Evolutionary conservation across 2,797 vertebrate species (phyloP).

Genomic region (Chrysocyon brachyurus): DNA sequence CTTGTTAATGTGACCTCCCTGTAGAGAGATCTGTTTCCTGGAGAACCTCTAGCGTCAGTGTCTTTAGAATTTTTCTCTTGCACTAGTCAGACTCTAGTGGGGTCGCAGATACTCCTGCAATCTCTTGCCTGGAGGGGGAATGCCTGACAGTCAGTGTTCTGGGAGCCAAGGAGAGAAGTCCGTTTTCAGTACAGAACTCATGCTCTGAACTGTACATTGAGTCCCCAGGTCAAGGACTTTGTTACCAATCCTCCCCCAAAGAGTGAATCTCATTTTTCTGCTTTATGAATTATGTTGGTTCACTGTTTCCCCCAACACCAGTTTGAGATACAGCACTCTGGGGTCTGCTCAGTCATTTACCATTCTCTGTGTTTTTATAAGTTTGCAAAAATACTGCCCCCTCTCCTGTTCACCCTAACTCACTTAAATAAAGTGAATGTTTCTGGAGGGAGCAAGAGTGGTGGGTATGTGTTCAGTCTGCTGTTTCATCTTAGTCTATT

Average conservation of each 20-base stretch:
- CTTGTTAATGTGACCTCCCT: neutral
- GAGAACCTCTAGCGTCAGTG: neutral
- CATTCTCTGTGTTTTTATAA: neutral
- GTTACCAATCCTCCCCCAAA: neutral
- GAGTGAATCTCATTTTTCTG: neutral
- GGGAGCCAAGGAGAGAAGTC: neutral
- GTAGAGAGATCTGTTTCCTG: neutral
- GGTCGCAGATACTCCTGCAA: neutral
- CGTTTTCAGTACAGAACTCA: neutral
- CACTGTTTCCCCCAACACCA: neutral
- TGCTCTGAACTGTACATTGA: neutral
- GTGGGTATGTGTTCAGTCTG: neutral
- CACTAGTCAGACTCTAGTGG: neutral
- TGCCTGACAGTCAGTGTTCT: neutral
- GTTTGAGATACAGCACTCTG: neutral
- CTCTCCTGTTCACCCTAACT: neutral
- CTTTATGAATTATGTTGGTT: neutral
- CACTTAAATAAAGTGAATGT: neutral
- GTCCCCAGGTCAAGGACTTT: neutral
- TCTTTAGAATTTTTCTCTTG: neutral
- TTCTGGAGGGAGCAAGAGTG: neutral
- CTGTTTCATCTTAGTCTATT: neutral
- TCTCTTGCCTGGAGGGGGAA: neutral
- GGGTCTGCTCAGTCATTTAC: neutral
- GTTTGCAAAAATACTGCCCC: neutral